Evolutionary conservation across 2,797 vertebrate species (phyloP).

Genomic region (Mormyrus hasselquistii): DNA sequence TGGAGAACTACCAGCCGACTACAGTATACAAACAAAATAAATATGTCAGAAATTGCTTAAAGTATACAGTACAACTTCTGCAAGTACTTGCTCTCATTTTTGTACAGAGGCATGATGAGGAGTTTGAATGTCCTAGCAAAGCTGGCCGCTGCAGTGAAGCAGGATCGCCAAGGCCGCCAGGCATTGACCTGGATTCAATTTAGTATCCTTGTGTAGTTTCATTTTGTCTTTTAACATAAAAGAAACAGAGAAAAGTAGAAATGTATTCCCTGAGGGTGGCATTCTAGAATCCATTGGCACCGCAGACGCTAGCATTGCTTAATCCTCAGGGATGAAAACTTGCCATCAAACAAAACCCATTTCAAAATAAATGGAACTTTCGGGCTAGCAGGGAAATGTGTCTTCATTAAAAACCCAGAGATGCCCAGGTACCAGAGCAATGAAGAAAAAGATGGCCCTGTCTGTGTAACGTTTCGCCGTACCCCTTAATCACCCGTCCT

Average conservation of each 20-base stretch:
- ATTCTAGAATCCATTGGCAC: neutral
- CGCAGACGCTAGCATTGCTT: neutral
- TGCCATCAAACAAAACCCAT: neutral
- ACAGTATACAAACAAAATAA: neutral
- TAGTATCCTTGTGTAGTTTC: neutral
- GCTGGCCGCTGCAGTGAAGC: neutral
- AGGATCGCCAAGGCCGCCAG: neutral
- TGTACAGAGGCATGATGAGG: neutral
- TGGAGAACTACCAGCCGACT: neutral
- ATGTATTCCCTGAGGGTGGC: neutral
- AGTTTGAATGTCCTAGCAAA: neutral
- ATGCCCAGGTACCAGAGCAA: neutral
- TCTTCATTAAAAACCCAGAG: neutral
- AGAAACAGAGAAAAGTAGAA: neutral
- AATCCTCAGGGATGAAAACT: neutral
- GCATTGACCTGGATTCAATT: neutral
- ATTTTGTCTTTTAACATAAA: conserved; percentile 10
- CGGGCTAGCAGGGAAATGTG: neutral
- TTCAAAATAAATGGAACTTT: neutral
- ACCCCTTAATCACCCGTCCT: neutral
- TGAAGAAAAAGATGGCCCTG: neutral
- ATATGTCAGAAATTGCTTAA: neutral
- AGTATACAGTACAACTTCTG: neutral
- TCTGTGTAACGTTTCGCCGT: neutral
- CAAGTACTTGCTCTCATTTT: neutral